phyloP scores from a whole-genome alignment of 2,888 invertebrate genomes.

The Pyrrhia umbra region DNA sequence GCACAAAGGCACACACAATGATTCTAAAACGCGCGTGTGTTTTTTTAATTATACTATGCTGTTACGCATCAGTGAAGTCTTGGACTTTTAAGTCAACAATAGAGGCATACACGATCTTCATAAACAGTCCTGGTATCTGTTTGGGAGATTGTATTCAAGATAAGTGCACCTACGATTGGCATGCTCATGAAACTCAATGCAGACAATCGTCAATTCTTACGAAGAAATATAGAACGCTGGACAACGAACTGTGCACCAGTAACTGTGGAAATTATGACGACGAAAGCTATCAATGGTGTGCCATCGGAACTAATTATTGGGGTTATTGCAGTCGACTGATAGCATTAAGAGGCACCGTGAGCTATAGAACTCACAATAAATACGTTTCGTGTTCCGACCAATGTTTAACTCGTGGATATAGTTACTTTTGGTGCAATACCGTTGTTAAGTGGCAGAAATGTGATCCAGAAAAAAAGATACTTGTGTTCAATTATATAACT shows the following conservation, averaged over 20 bases:
- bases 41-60: neutral
- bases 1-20: neutral
- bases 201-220: neutral
- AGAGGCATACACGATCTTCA: neutral
- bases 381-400: neutral
- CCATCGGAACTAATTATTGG: neutral
- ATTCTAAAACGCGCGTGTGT: neutral
- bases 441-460: neutral
- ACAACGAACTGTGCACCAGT: neutral
- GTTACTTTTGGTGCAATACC: neutral
- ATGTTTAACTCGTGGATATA: neutral
- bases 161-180: neutral
- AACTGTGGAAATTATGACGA: neutral
- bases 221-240: neutral
- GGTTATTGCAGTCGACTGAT: neutral
- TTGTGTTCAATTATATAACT: neutral
- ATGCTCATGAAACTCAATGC: neutral
- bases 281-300: constrained; percentile 1
- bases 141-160: neutral
- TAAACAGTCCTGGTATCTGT: neutral
- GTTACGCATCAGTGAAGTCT: neutral
- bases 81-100: constrained; percentile 1
- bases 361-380: neutral
- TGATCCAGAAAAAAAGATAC: neutral
- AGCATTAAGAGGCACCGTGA: neutral